Percentiles rank a stretch among this genome's conserved stretches.
phyloP scores from a whole-genome alignment of 2,888 invertebrate species.

The Tromatobia lineatoria region DNA sequence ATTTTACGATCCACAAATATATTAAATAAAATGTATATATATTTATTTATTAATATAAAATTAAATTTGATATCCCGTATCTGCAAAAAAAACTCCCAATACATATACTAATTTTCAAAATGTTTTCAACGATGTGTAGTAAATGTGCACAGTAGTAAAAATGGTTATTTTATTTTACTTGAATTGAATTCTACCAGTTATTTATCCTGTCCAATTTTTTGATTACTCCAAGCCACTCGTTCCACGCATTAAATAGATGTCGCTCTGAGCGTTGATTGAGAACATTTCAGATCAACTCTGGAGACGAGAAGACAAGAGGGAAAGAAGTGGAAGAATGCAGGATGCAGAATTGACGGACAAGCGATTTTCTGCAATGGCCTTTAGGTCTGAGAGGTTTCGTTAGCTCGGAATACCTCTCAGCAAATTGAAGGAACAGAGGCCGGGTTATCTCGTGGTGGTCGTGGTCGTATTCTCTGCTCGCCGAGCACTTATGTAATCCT shows the following conservation, averaged over 20 bases:
- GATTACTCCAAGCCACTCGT: background rate
- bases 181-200: too few species aligned
- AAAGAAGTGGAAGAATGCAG: background rate
- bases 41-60: too few species aligned
- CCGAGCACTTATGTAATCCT: slow-evolving; percentile 75
- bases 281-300: background rate
- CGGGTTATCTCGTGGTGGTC: slow-evolving; percentile 28
- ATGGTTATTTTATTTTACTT: too few species aligned
- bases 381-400: slow-evolving; percentile 15
- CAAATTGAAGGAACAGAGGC: slow-evolving; percentile 35
- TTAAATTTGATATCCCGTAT: too few species aligned
- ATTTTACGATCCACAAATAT: too few species aligned
- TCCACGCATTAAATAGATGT: background rate
- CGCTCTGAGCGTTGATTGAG: background rate
- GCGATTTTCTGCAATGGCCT: slow-evolving; percentile 9
- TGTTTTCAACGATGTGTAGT: too few species aligned
- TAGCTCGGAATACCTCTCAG: background rate
- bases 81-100: too few species aligned
- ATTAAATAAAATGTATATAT: too few species aligned
- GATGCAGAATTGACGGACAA: background rate
- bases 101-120: too few species aligned
- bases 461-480: slow-evolving; percentile 28
- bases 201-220: too few species aligned
- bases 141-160: too few species aligned
- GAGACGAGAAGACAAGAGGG: background rate